Base-by-base conservation (phyloP, 2,888 invertebrate species). In the Ganaspis brasiliensis region DNA sequence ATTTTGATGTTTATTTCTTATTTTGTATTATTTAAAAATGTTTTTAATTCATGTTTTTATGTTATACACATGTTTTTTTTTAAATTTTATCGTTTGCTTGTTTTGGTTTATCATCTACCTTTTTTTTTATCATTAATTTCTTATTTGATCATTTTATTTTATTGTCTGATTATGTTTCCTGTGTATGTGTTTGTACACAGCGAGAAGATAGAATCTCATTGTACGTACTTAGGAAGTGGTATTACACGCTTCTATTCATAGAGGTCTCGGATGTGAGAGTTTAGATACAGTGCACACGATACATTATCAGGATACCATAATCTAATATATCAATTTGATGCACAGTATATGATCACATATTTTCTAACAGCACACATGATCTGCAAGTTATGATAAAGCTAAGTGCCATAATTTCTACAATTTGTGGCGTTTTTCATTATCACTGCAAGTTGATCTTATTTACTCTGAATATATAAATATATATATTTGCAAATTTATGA, bases 261-360 rank as follows among this genome's bases (percentile, higher is more conserved):
- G 37, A 19, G 59, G 59, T 61, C 35, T 61, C 35, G 19, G 59
- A 61, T 61, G 35, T 35, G 59, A 16, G 31, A 35, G 40, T 45
- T 67, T 45, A 67, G 24, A 40, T 67, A 67, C 67, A 67, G 26
- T 45, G 21, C 24, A 45, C 67, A 45, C 24, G 45, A 26, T 45
- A 26, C 24, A 67, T n/a, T 67, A 14, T 45, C 24, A n/a, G 24
- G 45, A 45, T 26, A 45, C 45, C 19, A 67, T 26, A 24, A 67
- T 67, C 45, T 24, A 24, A 14, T 67, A n/a, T 14, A 67, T 67
- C 45, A 45, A 40, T 67, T 67, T 45, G 21, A 24, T 14, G 26
- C 45, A 67, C 9, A 24, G 5, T 16, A 59, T 40, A 14, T 19
- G 37, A 63, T 52, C 52, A 63, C 40, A 63, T 63, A 40, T 37